Percentiles rank a stretch among this genome's conserved stretches.
Conservation (phyloP, 2,797 vertebrate genomes). For the Ispidina lecontei region DNA sequence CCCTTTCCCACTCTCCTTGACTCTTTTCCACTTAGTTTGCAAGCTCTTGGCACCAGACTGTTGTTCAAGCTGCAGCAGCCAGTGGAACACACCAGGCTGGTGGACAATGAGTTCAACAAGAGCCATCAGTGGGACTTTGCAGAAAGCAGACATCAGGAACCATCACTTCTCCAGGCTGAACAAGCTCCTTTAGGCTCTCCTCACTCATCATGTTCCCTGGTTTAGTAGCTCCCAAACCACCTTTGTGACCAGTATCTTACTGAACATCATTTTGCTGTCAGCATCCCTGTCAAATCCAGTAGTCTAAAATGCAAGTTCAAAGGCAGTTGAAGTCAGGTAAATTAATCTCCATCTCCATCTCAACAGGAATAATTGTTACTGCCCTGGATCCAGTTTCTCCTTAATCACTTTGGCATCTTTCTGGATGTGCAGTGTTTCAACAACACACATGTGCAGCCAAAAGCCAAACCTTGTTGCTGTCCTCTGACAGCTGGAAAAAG, state of each 20-base stretch:
- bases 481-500: not conserved
- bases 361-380: not conserved
- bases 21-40: not conserved
- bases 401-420: not conserved
- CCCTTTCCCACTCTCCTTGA: not conserved
- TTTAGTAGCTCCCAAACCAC: not conserved
- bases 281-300: not conserved
- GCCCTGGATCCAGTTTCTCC: not conserved
- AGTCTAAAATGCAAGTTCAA: not conserved
- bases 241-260: not conserved
- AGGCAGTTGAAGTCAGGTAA: not conserved
- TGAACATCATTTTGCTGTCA: not conserved
- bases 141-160: not conserved
- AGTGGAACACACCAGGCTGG: not conserved
- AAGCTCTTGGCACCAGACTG: not conserved
- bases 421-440: not conserved
- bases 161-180: not conserved
- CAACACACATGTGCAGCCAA: not conserved
- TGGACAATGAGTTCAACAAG: not conserved
- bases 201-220: not conserved
- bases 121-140: not conserved
- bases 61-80: not conserved
- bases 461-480: not conserved
- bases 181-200: not conserved
- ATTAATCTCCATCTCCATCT: not conserved